A percentile compares a stretch with the other conserved stretches of the same genome.
Conservation (phyloP, 2,888 invertebrate genomes). For the Apamea monoglypha region DNA sequence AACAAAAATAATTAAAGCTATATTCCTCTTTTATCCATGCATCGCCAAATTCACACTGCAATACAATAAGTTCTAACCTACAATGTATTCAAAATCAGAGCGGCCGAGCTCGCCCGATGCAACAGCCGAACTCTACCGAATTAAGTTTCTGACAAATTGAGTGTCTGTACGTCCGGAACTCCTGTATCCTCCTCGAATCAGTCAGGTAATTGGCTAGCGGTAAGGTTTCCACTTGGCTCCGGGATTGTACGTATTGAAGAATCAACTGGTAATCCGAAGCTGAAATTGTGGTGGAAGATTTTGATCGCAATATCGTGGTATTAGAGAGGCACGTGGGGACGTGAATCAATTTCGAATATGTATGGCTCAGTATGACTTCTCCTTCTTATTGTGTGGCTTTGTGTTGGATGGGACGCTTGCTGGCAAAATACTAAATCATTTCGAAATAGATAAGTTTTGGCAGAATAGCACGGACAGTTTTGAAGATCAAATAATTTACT, state of each 20-base stretch:
- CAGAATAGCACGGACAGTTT: not conserved
- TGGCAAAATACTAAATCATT: not conserved
- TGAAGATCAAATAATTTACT: not conserved
- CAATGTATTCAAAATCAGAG: conserved; percentile 22
- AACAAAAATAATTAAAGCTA: not conserved
- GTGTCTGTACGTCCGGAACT: conserved; percentile 43
- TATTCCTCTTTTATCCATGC: not conserved
- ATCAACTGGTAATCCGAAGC: conserved; percentile 47
- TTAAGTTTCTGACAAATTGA: conserved; percentile 62
- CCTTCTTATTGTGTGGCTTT: conserved; percentile 3
- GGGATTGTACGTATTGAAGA: conserved; percentile 51
- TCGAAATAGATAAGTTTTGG: not conserved
- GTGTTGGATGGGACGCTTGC: not conserved
- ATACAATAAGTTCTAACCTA: not conserved
- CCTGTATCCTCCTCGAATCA: conserved; percentile 46
- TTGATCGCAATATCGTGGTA: conserved; percentile 36
- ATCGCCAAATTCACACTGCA: not conserved
- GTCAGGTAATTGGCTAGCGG: conserved; percentile 53
- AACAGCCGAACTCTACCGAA: conserved; percentile 46
- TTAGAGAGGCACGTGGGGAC: conserved; percentile 34
- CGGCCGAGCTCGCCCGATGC: conserved; percentile 16
- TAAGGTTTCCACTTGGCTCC: conserved; percentile 46
- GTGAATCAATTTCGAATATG: conserved; percentile 47
- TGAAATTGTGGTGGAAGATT: conserved; percentile 39
- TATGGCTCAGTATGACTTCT: conserved; percentile 13